Conservation (phyloP, 2,888 invertebrate species). For the Brachypterus glaber region DNA sequence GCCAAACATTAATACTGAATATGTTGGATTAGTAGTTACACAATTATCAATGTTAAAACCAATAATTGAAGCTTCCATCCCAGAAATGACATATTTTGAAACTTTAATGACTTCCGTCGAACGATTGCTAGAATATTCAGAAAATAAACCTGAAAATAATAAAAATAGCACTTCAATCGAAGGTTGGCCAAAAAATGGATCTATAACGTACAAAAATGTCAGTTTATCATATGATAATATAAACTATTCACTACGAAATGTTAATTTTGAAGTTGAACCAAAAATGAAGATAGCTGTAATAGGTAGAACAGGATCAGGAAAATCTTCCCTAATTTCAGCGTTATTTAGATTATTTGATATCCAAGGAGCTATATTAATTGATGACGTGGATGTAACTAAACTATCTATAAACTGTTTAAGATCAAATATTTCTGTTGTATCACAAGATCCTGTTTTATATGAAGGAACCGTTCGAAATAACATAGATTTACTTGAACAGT, state of each 20-base stretch:
- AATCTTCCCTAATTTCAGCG: constrained; percentile 64
- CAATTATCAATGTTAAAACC: constrained; percentile 70
- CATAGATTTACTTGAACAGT: constrained; percentile 76
- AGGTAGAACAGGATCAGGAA: constrained; percentile 76
- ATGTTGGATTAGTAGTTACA: constrained; percentile 56
- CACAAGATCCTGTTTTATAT: constrained; percentile 78
- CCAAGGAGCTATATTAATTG: constrained; percentile 72
- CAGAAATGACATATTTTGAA: constrained; percentile 74
- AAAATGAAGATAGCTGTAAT: constrained; percentile 69
- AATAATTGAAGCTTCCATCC: constrained; percentile 49
- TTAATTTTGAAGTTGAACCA: constrained; percentile 57
- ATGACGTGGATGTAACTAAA: constrained; percentile 58
- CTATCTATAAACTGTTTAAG: constrained; percentile 68
- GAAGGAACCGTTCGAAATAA: constrained; percentile 78
- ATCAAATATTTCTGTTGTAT: constrained; percentile 69
- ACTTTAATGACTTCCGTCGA: constrained; percentile 88
- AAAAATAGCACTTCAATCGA: too few species aligned
- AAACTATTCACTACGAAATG: constrained; percentile 59
- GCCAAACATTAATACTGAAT: constrained; percentile 26
- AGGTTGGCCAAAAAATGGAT: constrained; percentile 64
- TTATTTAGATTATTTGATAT: constrained; percentile 69
- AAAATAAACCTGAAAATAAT: constrained; percentile 40
- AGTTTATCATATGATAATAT: constrained; percentile 58
- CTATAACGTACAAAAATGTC: constrained; percentile 57
- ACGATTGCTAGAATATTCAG: constrained; percentile 48